These are phyloP conservation scores for Tetramorium alpestre DNA, from an alignment of 1,140 invertebrate genomes.

Conservation along the genomic window DNA sequence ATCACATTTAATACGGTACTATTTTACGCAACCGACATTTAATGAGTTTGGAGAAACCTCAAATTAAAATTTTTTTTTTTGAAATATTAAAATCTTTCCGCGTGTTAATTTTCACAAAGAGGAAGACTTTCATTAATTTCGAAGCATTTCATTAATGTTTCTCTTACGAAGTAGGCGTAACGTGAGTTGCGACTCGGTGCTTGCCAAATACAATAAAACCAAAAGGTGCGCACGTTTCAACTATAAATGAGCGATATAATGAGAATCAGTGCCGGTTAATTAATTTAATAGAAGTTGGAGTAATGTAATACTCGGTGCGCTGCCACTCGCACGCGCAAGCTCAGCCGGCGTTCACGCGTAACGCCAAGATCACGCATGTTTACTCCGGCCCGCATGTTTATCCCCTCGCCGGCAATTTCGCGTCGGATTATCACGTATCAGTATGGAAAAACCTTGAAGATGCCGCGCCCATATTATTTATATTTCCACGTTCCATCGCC, in stretches of 20 bases:
- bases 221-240: not conserved
- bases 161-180: not conserved
- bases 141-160: not conserved
- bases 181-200: not conserved
- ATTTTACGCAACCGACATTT: not conserved
- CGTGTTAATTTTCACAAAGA: not conserved
- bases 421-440: slow-evolving; percentile 49
- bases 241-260: not conserved
- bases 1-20: not conserved
- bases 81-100: not conserved
- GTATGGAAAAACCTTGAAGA: not conserved
- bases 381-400: not conserved
- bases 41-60: not conserved
- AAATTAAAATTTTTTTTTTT: not conserved
- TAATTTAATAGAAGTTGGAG: slow-evolving; percentile 19
- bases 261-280: slow-evolving; percentile 2
- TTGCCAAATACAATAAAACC: not conserved
- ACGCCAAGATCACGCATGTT: slow-evolving; percentile 44
- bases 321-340: not conserved
- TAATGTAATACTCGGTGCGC: not conserved
- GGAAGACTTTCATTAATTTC: not conserved
- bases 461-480: slow-evolving; percentile 55
- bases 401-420: slow-evolving; percentile 26
- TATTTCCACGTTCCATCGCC: slow-evolving; percentile 42
- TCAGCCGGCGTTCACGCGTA: slow-evolving; percentile 37